Evolutionary conservation across 2,888 invertebrate genomes (phyloP).

Genomic region (Mongoloraphidia duomilia): DNA sequence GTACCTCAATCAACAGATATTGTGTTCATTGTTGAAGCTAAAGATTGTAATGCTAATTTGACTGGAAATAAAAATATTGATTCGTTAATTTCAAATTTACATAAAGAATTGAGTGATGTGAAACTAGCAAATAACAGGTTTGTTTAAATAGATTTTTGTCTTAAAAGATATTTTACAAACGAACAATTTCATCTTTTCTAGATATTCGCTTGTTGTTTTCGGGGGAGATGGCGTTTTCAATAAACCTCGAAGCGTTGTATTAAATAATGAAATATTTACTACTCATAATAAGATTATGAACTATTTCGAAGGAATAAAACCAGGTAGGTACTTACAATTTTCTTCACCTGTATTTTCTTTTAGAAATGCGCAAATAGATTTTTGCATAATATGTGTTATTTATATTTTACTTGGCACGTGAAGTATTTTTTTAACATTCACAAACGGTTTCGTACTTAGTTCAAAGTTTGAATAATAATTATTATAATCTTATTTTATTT

Average conservation of each 20-base stretch:
- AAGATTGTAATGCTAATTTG: slow-evolving; percentile 62
- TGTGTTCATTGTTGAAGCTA: slow-evolving; percentile 80
- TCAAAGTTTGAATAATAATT: too few relatives aligned
- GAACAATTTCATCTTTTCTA: slow-evolving; percentile 22
- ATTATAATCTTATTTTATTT: too few relatives aligned
- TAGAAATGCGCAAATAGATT: too few relatives aligned
- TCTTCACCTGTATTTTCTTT: neutral
- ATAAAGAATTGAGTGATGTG: slow-evolving; percentile 49
- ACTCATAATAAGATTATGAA: slow-evolving; percentile 43
- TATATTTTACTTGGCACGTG: too few relatives aligned
- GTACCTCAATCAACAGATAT: slow-evolving; percentile 65
- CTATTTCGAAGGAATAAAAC: slow-evolving; percentile 54
- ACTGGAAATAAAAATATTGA: slow-evolving; percentile 52
- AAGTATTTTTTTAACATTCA: too few relatives aligned
- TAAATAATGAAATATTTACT: slow-evolving; percentile 56
- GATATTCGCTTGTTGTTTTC: slow-evolving; percentile 70
- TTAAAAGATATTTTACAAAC: neutral
- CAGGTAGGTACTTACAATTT: slow-evolving; percentile 32
- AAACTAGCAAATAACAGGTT: slow-evolving; percentile 56
- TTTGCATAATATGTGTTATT: too few relatives aligned
- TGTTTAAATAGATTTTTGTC: neutral
- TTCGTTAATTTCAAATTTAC: slow-evolving; percentile 47
- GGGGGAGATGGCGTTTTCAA: slow-evolving; percentile 65
- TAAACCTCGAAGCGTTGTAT: slow-evolving; percentile 55
- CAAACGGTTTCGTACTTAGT: too few relatives aligned